Percentiles rank a stretch among this genome's conserved stretches.
phyloP scores from a whole-genome alignment of 1,140 invertebrate species.

The Anastatus disparis region DNA sequence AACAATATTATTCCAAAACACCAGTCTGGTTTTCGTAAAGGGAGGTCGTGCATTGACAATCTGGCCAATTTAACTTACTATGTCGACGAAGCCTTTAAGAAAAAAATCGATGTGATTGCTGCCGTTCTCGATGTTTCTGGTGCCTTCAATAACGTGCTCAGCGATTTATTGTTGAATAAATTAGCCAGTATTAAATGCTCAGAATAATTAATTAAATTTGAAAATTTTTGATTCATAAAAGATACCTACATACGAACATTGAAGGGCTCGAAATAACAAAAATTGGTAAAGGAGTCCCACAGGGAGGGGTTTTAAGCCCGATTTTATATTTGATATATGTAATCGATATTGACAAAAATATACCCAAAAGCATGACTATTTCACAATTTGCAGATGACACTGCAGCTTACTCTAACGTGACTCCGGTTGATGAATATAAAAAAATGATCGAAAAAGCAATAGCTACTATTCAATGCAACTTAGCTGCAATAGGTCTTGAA shows the following conservation, averaged over 20 bases:
- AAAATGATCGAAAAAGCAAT: not conserved
- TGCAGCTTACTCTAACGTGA: not conserved
- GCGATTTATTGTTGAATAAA: not conserved
- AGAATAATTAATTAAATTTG: not conserved
- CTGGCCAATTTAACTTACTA: constrained; percentile 10
- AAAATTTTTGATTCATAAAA: not conserved
- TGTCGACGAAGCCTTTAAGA: not conserved
- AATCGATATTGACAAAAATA: not conserved
- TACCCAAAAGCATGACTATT: not conserved
- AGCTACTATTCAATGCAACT: not conserved
- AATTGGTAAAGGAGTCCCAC: too few relatives aligned
- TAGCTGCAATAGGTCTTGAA: not conserved
- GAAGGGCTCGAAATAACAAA: not conserved
- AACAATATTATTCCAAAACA: constrained; percentile 25
- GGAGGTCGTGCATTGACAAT: constrained; percentile 32
- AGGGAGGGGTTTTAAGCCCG: too few relatives aligned
- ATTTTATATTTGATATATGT: too few relatives aligned
- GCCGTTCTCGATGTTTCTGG: not conserved
- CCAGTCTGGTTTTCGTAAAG: constrained; percentile 40
- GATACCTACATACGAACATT: not conserved
- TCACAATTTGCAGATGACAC: constrained; percentile 8
- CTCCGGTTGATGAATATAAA: not conserved
- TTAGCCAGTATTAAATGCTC: not conserved
- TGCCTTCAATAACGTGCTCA: not conserved
- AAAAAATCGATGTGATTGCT: not conserved